Base-by-base conservation (phyloP, 2,888 invertebrate species). In the Myopa testacea region DNA sequence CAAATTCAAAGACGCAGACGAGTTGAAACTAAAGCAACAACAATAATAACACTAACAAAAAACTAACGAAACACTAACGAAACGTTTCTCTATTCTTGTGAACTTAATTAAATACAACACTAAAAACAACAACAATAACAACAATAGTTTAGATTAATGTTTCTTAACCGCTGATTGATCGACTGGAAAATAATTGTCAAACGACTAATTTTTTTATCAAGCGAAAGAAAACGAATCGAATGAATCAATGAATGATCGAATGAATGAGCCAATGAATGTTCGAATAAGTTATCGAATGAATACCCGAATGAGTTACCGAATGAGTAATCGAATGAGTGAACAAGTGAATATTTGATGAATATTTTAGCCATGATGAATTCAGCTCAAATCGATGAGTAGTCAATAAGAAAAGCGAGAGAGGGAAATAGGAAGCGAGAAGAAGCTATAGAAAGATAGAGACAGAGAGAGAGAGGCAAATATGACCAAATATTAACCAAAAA, bases 61-160 rank as follows among this genome's bases (percentile, higher is more conserved):
- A 1, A 26, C 26, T 26, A 26, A 26, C 26, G 63, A 60, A 50
- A 50, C 50, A 26, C 26, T 26, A 26, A 26, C 26, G 26, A 26
- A 26, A 26, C 26, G 26, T 26, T 26, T 26, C 26, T 26, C 14
- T 50, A 50, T 3, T 14, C 55, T 14, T 70, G 58, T 37, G 14
- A 19, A 58, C 55, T 70, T 70, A 70, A 70, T 70, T 70, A 70
- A 55, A 70, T 55, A 70, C 50, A 8, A 50, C 50, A 50, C 1
- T 14, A 50, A 50, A 8, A 70, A 40, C 55, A 70, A 38, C n/a
- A n/a, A 50, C 50, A 50, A 50, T 14, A 50, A 50, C 1, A 70
- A 40, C 55, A 70, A 38, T 34, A 37, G 37, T 65, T 37, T 34
- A 26, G 26, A 26, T 26, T 1, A 26, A 26, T 1, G 26, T 26